Conservation (phyloP, 2,113 vertebrate species). For the Tragelaphus buxtoni region DNA sequence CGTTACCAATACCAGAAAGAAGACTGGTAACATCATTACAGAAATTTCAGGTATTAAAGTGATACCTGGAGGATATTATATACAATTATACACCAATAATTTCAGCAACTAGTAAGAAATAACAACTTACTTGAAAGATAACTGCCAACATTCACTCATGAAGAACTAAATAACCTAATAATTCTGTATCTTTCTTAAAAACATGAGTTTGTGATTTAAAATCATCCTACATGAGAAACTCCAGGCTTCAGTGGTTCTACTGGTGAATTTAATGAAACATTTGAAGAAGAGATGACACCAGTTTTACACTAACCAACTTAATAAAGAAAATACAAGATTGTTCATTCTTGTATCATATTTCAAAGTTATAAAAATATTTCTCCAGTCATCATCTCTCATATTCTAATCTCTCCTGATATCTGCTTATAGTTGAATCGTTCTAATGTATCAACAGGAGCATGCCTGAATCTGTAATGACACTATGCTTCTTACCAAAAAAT, state of each 20-base stretch:
- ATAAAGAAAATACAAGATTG: background rate
- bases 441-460: background rate
- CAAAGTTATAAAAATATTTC: background rate
- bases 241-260: background rate
- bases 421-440: background rate
- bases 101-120: background rate
- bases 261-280: background rate
- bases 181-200: background rate
- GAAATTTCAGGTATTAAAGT: background rate
- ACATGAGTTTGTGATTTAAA: background rate
- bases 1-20: background rate
- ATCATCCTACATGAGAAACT: background rate
- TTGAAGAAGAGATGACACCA: background rate
- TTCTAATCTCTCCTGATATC: background rate
- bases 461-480: background rate
- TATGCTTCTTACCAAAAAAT: background rate
- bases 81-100: background rate
- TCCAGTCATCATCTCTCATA: background rate
- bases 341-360: background rate
- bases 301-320: background rate
- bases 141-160: background rate
- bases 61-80: background rate
- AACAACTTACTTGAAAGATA: background rate
- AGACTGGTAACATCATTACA: background rate
- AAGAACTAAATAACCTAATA: background rate